Base-by-base conservation (phyloP, 2,888 invertebrate genomes). In the Coelinius sp. region DNA sequence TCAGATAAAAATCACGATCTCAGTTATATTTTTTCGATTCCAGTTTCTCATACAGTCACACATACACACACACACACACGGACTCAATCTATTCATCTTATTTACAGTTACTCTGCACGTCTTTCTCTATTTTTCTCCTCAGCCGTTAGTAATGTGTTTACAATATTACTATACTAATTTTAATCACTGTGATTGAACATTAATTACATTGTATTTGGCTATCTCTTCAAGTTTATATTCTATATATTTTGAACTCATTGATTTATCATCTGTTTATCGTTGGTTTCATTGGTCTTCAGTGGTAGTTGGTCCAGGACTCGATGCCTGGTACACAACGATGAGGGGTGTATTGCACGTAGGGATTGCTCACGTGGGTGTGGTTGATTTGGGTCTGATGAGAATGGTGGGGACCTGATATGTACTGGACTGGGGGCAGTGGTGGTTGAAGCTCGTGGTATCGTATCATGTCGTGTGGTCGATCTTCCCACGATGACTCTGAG, bases 311-410 rank as follows among this genome's bases (percentile, higher is more conserved):
- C 84, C 86, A 86, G 27, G 80, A 73, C 31, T 86, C 85, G 73
- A 85, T 83, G 17, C 82, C 82, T 53, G 86, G 77, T 56, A 85
- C 78, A 64, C 83, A 88, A 86, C 90, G 86, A 46, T 87, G 87
- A 1, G 68, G 2, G 6, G 67, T 6, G 72, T 86, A 85, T 75
- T 90, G 90, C 25, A 82, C 75, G 76, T 86, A 85, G 12, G 79
- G 81, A 22, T 80, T 68, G 68, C 73, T 59, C n/a, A 79, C 71
- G 66, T 80, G 82, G 2, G 81, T 75, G 25, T 88, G 85, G 24
- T 88, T 85, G 76, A 90, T 88, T 75, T 90, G 90, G 10, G 89
- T 81, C 74, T 89, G 89, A 81, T 89, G 90, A 0, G 77, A 31
- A 14, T 75, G 77, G 62, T 81, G 86, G 7, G 73, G 81, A 3